Evolutionary conservation across 2,888 invertebrate genomes (phyloP).

Genomic region (Noctua comes): DNA sequence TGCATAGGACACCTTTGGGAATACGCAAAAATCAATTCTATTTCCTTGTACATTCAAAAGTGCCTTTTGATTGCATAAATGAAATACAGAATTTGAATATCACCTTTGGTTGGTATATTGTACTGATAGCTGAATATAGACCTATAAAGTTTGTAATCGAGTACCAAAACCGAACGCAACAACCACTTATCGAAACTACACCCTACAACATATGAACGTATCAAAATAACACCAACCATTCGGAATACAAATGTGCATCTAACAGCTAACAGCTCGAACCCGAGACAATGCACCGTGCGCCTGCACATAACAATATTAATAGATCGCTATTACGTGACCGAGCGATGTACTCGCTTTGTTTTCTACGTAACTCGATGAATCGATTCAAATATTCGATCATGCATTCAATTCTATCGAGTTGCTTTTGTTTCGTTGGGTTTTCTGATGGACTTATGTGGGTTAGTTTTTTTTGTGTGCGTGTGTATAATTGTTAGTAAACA

Average conservation of each 20-base stretch:
- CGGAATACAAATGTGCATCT: slow-evolving; percentile 52
- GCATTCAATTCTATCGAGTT: slow-evolving; percentile 51
- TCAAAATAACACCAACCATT: slow-evolving; percentile 46
- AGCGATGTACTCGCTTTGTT: slow-evolving; percentile 68
- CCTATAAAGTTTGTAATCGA: background rate
- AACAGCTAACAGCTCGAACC: slow-evolving; percentile 55
- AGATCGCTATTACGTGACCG: slow-evolving; percentile 73
- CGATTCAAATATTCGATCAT: slow-evolving; percentile 52
- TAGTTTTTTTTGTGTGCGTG: slow-evolving; percentile 27
- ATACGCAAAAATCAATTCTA: too few relatives aligned
- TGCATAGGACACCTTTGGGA: too few relatives aligned
- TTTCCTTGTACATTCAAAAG: too few relatives aligned
- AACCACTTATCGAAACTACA: slow-evolving; percentile 18
- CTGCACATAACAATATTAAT: slow-evolving; percentile 71
- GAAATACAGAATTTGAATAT: too few relatives aligned
- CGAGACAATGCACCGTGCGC: slow-evolving; percentile 70
- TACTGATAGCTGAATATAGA: too few relatives aligned
- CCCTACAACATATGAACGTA: slow-evolving; percentile 20
- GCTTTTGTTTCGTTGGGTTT: slow-evolving; percentile 66
- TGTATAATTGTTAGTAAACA: slow-evolving; percentile 13
- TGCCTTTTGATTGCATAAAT: too few relatives aligned
- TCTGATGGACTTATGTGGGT: slow-evolving; percentile 67
- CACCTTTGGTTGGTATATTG: too few relatives aligned
- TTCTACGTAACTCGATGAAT: slow-evolving; percentile 62
- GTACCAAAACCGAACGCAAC: background rate